A percentile compares a stretch with the other conserved stretches of the same genome.
Evolutionary conservation across 2,113 vertebrate species (phyloP).

Genomic region (Oreamnos americanus): DNA sequence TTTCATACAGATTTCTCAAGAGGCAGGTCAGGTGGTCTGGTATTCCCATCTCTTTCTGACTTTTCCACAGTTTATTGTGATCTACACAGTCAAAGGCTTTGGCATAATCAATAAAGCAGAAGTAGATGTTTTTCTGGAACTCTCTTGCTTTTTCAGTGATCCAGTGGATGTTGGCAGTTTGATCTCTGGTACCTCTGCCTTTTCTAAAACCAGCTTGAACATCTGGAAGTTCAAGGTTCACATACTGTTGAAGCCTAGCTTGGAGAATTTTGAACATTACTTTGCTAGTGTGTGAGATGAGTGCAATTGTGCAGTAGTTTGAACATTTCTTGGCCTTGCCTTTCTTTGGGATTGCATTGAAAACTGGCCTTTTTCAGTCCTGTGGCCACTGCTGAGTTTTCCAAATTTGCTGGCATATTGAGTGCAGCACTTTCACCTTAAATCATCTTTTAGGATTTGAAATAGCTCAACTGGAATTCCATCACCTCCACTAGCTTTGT

Average conservation of each 20-base stretch:
- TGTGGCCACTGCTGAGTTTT: background rate
- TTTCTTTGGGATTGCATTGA: background rate
- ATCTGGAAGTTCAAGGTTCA: too few species aligned
- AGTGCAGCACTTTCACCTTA: background rate
- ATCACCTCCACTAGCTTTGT: background rate
- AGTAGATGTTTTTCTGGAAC: background rate
- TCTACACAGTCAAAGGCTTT: background rate
- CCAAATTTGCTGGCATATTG: background rate
- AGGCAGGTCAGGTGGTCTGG: background rate
- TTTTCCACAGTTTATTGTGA: background rate
- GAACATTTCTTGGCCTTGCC: background rate
- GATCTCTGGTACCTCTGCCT: background rate
- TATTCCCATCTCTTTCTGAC: background rate
- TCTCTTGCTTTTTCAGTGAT: background rate
- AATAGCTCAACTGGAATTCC: background rate
- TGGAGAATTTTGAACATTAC: too few species aligned
- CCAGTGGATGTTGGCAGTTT: background rate
- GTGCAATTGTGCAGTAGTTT: too few species aligned
- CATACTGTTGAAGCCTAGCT: too few species aligned
- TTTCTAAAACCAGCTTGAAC: background rate
- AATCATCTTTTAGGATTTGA: background rate
- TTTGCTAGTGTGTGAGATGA: too few species aligned
- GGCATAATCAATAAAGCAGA: background rate
- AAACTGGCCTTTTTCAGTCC: background rate
- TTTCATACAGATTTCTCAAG: background rate